These are phyloP conservation scores for Phoebastria nigripes DNA, from an alignment of 2,797 vertebrate genomes.

Conservation along the genomic window DNA sequence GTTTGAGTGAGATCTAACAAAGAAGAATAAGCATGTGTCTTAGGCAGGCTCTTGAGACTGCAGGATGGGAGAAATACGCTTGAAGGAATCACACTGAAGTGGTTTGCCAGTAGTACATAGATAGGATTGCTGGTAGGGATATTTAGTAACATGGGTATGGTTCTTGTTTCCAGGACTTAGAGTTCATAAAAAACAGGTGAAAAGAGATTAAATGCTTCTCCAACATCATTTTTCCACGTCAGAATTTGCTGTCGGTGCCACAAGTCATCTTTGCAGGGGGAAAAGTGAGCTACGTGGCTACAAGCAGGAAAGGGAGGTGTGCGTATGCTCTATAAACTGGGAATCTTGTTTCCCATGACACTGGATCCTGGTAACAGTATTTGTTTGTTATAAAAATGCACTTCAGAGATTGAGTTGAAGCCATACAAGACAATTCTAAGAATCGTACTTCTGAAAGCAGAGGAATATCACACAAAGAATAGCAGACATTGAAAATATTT, in stretches of 20 bases:
- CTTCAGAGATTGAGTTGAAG: conserved; percentile 13
- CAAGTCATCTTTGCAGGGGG: conserved; percentile 23
- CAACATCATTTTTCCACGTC: conserved; percentile 21
- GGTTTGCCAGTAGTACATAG: background rate
- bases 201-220: conserved; percentile 26
- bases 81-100: background rate
- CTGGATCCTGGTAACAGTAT: conserved; percentile 4
- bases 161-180: conserved; percentile 31
- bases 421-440: conserved; percentile 7
- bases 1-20: background rate
- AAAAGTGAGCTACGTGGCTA: background rate
- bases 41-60: background rate
- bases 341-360: conserved; percentile 23
- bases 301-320: background rate
- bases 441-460: background rate
- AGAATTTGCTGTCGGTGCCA: conserved; percentile 29
- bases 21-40: background rate
- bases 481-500: conserved; percentile 18
- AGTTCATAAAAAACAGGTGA: conserved; percentile 46
- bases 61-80: background rate
- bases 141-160: conserved; percentile 8
- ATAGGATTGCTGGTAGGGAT: conserved; percentile 13
- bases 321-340: background rate
- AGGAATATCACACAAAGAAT: background rate
- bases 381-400: conserved; percentile 31